Conservation (phyloP, 2,113 vertebrate species). For the Amblyornis subalaris region DNA sequence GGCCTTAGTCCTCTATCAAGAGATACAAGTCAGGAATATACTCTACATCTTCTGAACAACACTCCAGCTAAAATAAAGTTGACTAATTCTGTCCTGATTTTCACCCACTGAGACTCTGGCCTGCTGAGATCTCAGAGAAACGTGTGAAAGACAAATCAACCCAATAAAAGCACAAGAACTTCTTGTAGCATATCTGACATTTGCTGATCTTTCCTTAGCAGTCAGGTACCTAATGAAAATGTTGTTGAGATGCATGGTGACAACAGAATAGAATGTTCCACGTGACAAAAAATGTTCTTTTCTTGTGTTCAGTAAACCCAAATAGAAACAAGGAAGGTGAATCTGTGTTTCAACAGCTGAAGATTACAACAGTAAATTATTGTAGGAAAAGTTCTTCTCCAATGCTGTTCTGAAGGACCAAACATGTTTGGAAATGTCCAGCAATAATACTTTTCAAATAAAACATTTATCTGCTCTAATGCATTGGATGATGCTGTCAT, state of each 20-base stretch:
- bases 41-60: background rate
- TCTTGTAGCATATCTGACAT: background rate
- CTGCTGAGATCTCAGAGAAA: background rate
- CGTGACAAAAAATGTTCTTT: background rate
- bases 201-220: background rate
- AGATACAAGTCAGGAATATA: background rate
- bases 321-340: background rate
- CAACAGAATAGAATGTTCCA: background rate
- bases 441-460: background rate
- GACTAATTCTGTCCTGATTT: background rate
- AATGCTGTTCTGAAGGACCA: background rate
- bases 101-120: background rate
- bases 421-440: background rate
- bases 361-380: background rate
- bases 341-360: background rate
- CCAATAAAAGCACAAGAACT: background rate
- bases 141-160: background rate
- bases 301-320: background rate
- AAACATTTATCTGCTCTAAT: background rate
- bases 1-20: background rate
- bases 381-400: background rate
- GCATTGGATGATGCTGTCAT: background rate
- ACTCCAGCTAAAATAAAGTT: background rate
- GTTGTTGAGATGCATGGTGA: background rate
- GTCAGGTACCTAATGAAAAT: rapidly evolving